phyloP scores from a whole-genome alignment of 2,113 vertebrate genomes.

The Tapirus terrestris region DNA sequence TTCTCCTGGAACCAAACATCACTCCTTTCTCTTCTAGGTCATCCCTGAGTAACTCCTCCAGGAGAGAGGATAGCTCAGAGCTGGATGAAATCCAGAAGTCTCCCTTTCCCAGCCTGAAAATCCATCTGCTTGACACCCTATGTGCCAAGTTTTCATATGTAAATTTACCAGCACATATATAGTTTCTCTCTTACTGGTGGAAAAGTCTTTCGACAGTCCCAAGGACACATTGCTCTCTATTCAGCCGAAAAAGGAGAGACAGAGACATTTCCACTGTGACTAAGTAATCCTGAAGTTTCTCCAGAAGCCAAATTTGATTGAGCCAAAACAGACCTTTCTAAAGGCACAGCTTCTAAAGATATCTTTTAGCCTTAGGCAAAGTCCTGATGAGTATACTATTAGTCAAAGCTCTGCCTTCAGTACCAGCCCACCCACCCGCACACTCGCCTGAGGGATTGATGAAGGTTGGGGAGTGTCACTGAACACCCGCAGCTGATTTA shows the following conservation, averaged over 20 bases:
- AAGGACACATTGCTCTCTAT: neutral
- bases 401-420: neutral
- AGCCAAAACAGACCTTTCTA: neutral
- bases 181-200: neutral
- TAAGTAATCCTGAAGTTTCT: slow-evolving; percentile 1
- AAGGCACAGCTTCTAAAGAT: slow-evolving; percentile 1
- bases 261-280: neutral
- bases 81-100: neutral
- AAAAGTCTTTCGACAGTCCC: neutral
- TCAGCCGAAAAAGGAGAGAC: neutral
- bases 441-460: neutral
- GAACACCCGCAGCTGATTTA: neutral
- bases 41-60: neutral
- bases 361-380: slow-evolving; percentile 5
- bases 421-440: neutral
- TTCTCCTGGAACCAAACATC: neutral
- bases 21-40: neutral
- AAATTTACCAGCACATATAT: neutral
- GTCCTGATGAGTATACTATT: neutral
- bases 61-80: neutral
- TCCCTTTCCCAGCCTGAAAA: neutral
- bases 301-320: neutral
- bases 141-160: neutral
- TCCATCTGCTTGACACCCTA: neutral
- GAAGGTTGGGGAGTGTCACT: neutral